Evolutionary conservation across 2,888 invertebrate species (phyloP), one percentile per base, ranked within the genome.

Genomic region (Campoplex capitator): DNA sequence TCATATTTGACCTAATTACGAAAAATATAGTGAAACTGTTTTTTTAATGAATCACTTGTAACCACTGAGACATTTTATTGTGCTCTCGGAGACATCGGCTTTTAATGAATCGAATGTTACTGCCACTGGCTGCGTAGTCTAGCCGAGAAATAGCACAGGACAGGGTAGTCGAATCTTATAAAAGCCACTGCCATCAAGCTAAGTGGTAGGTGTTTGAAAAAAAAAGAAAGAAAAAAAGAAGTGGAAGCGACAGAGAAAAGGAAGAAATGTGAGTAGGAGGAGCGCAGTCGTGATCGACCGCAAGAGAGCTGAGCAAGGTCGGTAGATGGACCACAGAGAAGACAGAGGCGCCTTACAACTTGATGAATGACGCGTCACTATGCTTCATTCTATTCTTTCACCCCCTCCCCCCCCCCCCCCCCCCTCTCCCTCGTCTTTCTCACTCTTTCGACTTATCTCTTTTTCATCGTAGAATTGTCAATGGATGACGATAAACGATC

Each of bases 221-320:
- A 83, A 75, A 80, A 78, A 86, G 73, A 77, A 80, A 80, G 86
- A 83, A 79, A 81, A 83, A 75, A 80, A 78, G 48, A 71, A 86
- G n/a, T 83, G 67, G n/a, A 42, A 62, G 71, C 54, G 70, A 65
- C 11, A 68, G 73, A 76, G 67, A 42, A 79, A 84, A 86, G 73
- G 80, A 80, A 80, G 86, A 83, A 79, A 81, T 51, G 38, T 4
- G 73, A 48, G 62, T 56, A 73, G 78, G 86, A 38, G 79, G 71
- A 83, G 79, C 75, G 42, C 65, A 51, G 76, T 74, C 91, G 93
- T 87, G 93, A 93, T 91, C 88, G 86, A 85, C 93, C 92, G 89
- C 93, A 92, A 92, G 89, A 93, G 77, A 68, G 74, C 48, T 32
- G 58, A 38, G 58, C 82, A 83, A 82, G 83, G 78, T 54, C 82